phyloP scores from a whole-genome alignment of 2,113 vertebrate genomes.

The Lepidothrix coronata region DNA sequence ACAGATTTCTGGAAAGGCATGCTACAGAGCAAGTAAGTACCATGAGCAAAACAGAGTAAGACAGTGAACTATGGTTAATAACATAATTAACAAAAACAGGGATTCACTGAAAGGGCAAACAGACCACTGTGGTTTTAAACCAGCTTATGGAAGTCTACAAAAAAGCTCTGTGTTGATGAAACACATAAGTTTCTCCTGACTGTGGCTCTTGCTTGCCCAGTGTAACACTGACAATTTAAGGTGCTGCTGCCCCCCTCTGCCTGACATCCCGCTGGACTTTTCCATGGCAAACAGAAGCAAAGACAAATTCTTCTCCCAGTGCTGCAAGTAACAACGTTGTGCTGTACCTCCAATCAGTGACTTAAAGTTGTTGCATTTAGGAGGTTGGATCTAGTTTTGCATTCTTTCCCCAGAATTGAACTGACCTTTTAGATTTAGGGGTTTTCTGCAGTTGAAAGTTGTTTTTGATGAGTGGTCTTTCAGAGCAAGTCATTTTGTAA shows the following conservation, averaged over 20 bases:
- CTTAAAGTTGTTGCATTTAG: not conserved
- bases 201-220: not conserved
- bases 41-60: not conserved
- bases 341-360: not conserved
- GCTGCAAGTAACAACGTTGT: not conserved
- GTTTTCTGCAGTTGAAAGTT: not conserved
- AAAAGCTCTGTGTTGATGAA: not conserved
- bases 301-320: not conserved
- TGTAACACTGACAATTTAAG: not conserved
- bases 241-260: constrained; percentile 26
- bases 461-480: not conserved
- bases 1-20: not conserved
- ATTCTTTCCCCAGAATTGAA: not conserved
- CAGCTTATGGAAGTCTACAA: not conserved
- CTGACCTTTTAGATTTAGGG: not conserved
- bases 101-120: not conserved
- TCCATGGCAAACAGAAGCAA: not conserved
- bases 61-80: not conserved
- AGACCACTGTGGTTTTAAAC: not conserved
- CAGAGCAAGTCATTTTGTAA: not conserved
- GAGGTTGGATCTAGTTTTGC: not conserved
- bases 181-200: not conserved
- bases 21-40: not conserved
- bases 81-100: not conserved
- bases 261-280: not conserved